Percentiles rank a stretch among this genome's conserved stretches.
Evolutionary conservation across 2,888 invertebrate genomes (phyloP).

Genomic region (Pristionchus exspectatus): DNA sequence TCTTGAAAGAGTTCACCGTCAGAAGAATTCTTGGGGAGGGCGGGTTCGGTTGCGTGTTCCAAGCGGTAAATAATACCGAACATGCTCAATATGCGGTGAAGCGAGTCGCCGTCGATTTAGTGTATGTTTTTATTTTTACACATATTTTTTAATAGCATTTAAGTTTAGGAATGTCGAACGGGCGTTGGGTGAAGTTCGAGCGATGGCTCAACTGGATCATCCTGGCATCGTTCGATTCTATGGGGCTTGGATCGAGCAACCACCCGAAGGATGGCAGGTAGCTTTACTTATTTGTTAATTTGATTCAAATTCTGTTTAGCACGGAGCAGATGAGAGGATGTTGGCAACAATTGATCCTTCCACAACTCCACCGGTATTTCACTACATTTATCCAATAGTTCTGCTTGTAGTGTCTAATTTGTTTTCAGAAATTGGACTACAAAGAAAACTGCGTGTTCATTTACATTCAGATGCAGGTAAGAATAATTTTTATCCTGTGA

Average conservation of each 20-base stretch:
- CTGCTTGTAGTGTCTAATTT: too few relatives aligned
- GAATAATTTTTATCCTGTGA: neutral
- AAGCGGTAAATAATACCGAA: neutral
- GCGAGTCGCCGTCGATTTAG: neutral
- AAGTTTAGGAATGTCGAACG: neutral
- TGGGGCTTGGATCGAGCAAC: too few relatives aligned
- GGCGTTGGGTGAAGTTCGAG: too few relatives aligned
- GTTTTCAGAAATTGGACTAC: neutral
- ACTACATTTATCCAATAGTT: too few relatives aligned
- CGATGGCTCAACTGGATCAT: too few relatives aligned
- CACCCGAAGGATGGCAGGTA: too few relatives aligned
- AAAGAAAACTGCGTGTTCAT: neutral
- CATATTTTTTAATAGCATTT: neutral
- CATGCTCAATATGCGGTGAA: neutral
- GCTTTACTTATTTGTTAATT: too few relatives aligned
- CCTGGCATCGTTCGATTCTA: too few relatives aligned
- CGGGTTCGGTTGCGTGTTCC: neutral
- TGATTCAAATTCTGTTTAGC: too few relatives aligned
- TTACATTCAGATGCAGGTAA: slow-evolving; percentile 12
- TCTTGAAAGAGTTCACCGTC: neutral
- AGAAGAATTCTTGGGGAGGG: neutral
- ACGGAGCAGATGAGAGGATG: too few relatives aligned
- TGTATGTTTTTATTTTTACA: neutral
- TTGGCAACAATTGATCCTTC: too few relatives aligned
- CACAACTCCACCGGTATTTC: too few relatives aligned